Conservation (phyloP, 2,797 vertebrate genomes). For the Sorex maritimensis region DNA sequence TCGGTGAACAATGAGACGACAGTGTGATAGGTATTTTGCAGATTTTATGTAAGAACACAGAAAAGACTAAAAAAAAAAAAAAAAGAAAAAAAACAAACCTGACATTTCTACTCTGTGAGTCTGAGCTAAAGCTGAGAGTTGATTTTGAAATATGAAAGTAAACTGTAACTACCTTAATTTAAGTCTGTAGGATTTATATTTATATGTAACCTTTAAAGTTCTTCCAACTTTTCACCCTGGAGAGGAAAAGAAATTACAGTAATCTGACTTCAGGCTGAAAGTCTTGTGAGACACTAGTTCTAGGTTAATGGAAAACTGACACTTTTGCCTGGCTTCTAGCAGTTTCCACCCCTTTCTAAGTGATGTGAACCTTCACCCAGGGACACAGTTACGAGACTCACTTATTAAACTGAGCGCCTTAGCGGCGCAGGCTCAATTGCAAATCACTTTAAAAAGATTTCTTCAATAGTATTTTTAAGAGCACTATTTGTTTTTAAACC, state of each 20-base stretch:
- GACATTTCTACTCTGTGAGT: conserved; percentile 86
- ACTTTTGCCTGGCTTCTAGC: background rate
- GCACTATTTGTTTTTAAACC: conserved; percentile 71
- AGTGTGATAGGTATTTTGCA: background rate
- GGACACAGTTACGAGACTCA: background rate
- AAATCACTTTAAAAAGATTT: conserved; percentile 57
- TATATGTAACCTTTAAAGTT: conserved; percentile 90
- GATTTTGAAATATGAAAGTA: conserved; percentile 89
- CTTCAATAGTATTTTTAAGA: conserved; percentile 65
- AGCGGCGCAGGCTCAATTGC: conserved; percentile 53
- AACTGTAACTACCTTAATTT: conserved; percentile 86
- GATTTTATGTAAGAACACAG: conserved; percentile 82
- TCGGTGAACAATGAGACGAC: no score
- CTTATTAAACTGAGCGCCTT: conserved; percentile 59
- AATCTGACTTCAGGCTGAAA: conserved; percentile 87
- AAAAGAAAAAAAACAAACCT: conserved; percentile 62
- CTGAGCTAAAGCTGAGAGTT: conserved; percentile 84
- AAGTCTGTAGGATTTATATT: conserved; percentile 80
- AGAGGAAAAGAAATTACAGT: conserved; percentile 88
- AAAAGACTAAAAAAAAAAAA: background rate
- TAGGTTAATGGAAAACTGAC: conserved; percentile 76
- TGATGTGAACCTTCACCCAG: conserved; percentile 49
- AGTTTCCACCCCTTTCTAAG: conserved; percentile 1
- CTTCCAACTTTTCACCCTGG: conserved; percentile 85
- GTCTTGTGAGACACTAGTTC: conserved; percentile 84